A percentile compares a stretch with the other conserved stretches of the same genome.
These are phyloP conservation scores for Nomada fabriciana DNA, from an alignment of 2,888 invertebrate genomes.

Conservation along the genomic window DNA sequence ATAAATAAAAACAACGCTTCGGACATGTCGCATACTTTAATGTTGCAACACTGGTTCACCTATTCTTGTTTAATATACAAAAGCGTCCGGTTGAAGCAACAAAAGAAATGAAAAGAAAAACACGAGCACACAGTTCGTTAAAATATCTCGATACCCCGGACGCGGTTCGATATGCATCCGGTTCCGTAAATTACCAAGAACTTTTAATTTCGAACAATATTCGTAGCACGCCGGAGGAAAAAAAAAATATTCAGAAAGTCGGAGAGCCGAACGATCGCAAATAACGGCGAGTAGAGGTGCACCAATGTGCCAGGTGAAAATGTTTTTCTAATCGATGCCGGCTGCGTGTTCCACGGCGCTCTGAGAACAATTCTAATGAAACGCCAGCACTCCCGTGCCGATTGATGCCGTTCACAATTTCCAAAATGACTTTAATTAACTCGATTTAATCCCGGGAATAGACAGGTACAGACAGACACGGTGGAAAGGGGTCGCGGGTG, in stretches of 20 bases:
- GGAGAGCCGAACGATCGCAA: neutral
- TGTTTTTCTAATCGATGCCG: conserved; percentile 47
- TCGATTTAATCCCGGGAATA: conserved; percentile 60
- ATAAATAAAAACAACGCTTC: too few relatives aligned
- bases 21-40: too few relatives aligned
- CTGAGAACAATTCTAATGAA: conserved; percentile 23
- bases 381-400: neutral
- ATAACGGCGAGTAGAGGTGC: neutral
- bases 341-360: neutral
- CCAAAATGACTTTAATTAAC: conserved; percentile 73
- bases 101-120: neutral
- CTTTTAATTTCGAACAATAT: conserved; percentile 19
- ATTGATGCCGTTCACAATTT: conserved; percentile 59
- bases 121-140: neutral
- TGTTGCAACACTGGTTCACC: neutral
- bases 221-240: neutral
- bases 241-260: neutral
- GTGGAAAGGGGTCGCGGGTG: neutral
- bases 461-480: neutral
- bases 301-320: conserved; percentile 22
- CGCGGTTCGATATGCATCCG: too few relatives aligned
- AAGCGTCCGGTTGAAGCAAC: neutral
- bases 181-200: neutral
- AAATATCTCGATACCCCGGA: too few relatives aligned
- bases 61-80: neutral